Evolutionary conservation across 35 echinoderm and acorn worm genomes (phyloP).

Genomic region (Strongylocentrotus purpuratus): DNA sequence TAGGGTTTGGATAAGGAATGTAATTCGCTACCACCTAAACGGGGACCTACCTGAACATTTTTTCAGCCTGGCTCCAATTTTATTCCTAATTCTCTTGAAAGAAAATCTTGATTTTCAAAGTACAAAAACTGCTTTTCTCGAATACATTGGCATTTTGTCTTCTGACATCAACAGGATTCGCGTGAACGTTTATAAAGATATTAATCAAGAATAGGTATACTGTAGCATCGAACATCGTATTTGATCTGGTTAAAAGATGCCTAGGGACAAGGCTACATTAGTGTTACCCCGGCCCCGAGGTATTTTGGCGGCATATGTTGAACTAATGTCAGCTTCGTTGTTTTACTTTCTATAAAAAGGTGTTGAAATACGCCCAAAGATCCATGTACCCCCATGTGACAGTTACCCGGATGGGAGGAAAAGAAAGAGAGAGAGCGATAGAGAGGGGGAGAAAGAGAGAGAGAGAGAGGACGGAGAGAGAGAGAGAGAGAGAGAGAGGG

Average conservation of each 20-base stretch:
- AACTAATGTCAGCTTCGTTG: not conserved
- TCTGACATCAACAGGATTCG: not conserved
- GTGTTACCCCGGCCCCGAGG: not conserved
- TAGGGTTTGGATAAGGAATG: not conserved
- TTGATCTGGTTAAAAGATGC: not conserved
- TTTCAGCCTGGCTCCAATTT: not conserved
- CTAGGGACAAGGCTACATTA: not conserved
- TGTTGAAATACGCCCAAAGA: not conserved
- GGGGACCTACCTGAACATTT: not conserved
- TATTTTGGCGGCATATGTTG: not conserved
- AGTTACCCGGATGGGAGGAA: not conserved
- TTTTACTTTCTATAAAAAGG: not conserved
- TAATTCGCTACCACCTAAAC: not conserved
- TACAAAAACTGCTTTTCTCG: not conserved
- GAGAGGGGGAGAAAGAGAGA: no score
- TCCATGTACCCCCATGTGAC: not conserved
- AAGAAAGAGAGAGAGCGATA: not conserved
- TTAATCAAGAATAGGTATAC: not conserved
- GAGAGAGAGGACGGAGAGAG: no score
- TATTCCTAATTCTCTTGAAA: not conserved
- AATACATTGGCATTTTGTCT: not conserved
- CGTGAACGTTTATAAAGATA: not conserved
- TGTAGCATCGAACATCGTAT: not conserved
- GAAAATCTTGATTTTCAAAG: not conserved
- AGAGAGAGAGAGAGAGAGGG: no score